A percentile compares a stretch with the other conserved stretches of the same genome.
Conservation (phyloP, 2,113 vertebrate species). For the Coturnix japonica region DNA sequence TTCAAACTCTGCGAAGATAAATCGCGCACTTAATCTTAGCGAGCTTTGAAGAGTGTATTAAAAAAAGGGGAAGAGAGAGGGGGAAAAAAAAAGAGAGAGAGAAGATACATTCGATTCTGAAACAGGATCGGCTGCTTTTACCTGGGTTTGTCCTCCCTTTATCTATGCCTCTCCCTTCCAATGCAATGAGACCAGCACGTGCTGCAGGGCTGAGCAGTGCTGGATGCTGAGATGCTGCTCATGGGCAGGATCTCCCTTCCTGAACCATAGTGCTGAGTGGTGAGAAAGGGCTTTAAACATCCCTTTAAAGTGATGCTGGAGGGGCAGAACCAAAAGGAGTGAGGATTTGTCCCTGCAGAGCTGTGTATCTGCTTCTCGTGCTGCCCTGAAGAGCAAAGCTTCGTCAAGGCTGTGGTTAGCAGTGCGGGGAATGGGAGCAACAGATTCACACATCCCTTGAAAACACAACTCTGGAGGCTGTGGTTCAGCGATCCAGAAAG, state of each 20-base stretch:
- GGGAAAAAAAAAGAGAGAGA: not conserved
- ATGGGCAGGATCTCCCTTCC: not conserved
- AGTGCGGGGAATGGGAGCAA: not conserved
- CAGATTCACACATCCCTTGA: not conserved
- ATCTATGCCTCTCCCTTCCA: not conserved
- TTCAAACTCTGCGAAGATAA: constrained; percentile 73
- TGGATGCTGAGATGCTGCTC: rapidly evolving
- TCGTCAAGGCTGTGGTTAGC: rapidly evolving
- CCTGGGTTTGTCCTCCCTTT: not conserved
- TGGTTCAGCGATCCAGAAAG: not conserved
- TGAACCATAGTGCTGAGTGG: rapidly evolving
- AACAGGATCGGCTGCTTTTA: constrained; percentile 10
- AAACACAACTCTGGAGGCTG: not conserved
- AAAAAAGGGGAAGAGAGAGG: not conserved
- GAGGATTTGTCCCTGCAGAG: rapidly evolving
- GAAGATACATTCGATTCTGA: constrained; percentile 10
- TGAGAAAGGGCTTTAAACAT: not conserved
- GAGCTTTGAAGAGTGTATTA: constrained; percentile 65
- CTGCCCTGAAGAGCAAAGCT: not conserved
- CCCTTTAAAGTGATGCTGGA: not conserved
- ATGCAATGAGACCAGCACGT: rapidly evolving
- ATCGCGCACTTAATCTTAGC: constrained; percentile 76
- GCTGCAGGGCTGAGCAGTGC: not conserved
- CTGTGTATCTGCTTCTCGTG: not conserved
- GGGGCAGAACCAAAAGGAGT: not conserved